Percentiles rank a stretch among this genome's conserved stretches.
phyloP scores from a whole-genome alignment of 2,888 invertebrate genomes.

The Micoletzkya japonica region DNA sequence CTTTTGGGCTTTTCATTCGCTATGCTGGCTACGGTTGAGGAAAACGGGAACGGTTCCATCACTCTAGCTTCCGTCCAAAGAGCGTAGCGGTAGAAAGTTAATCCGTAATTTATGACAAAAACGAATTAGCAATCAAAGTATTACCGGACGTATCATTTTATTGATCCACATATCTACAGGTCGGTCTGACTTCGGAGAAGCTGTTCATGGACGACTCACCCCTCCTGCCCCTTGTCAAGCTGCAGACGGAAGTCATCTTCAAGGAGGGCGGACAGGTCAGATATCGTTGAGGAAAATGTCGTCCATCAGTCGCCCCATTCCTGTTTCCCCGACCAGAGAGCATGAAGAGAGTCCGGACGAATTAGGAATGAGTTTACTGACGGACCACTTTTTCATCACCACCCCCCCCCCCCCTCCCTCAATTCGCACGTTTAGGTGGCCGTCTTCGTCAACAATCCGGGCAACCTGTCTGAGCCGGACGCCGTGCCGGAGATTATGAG shows the following conservation, averaged over 20 bases:
- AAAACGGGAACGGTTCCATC: no score
- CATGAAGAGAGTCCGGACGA: no score
- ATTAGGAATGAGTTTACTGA: no score
- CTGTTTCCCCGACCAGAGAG: background rate
- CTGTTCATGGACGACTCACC: conserved; percentile 63
- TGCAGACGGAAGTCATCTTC: conserved; percentile 62
- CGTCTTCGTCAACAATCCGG: conserved; percentile 62
- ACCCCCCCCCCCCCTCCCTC: background rate
- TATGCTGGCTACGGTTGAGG: no score
- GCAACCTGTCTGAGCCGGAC: conserved; percentile 50
- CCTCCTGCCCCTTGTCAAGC: conserved; percentile 57
- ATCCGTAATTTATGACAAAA: no score
- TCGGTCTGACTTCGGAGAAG: conserved; percentile 62
- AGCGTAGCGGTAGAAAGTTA: no score
- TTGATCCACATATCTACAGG: conserved; percentile 28
- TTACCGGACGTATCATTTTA: no score
- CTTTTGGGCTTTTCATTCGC: no score
- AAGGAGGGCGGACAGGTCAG: conserved; percentile 61
- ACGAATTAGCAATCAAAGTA: no score
- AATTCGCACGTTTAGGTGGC: conserved; percentile 40
- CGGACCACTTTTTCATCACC: background rate
- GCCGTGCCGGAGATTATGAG: conserved; percentile 57
- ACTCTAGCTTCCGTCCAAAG: background rate
- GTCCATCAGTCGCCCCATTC: background rate
- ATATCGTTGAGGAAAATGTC: background rate